Conservation (phyloP, 1,140 invertebrate species). For the Mycetomoellerius zeteki region DNA sequence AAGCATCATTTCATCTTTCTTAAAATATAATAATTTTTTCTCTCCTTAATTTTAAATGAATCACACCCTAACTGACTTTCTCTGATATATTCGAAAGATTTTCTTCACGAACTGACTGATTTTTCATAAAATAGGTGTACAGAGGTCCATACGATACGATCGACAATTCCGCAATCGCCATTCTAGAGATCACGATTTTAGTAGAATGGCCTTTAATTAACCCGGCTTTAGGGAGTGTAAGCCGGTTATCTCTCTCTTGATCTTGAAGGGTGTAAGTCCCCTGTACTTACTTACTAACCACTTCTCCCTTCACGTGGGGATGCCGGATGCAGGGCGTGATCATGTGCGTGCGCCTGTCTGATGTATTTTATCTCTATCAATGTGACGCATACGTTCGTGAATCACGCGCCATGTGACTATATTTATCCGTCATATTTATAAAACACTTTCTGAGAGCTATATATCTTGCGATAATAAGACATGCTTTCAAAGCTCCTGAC, state of each 20-base stretch:
- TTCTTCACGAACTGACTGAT: background rate
- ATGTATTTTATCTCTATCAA: conserved; percentile 55
- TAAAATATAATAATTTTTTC: background rate
- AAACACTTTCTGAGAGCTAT: background rate
- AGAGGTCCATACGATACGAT: conserved; percentile 54
- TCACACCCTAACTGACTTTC: background rate
- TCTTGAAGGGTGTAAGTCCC: conserved; percentile 69
- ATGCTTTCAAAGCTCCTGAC: background rate
- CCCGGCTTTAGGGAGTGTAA: conserved; percentile 77
- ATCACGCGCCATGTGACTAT: conserved; percentile 57
- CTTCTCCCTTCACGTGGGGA: conserved; percentile 20
- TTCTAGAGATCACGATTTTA: conserved; percentile 74
- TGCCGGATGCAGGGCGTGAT: conserved; percentile 29
- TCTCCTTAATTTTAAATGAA: background rate
- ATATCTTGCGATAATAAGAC: background rate
- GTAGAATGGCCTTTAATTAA: conserved; percentile 82
- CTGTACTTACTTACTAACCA: conserved; percentile 65
- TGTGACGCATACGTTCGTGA: conserved; percentile 56
- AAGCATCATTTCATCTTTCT: background rate
- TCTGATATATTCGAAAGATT: background rate
- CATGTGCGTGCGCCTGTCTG: conserved; percentile 55
- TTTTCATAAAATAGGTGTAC: conserved; percentile 32
- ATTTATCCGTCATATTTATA: conserved; percentile 36
- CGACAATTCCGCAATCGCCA: conserved; percentile 54
- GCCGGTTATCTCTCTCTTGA: conserved; percentile 79